phyloP scores from a whole-genome alignment of 92 coral and sea anemone genomes.

The Paramuricea clavata region DNA sequence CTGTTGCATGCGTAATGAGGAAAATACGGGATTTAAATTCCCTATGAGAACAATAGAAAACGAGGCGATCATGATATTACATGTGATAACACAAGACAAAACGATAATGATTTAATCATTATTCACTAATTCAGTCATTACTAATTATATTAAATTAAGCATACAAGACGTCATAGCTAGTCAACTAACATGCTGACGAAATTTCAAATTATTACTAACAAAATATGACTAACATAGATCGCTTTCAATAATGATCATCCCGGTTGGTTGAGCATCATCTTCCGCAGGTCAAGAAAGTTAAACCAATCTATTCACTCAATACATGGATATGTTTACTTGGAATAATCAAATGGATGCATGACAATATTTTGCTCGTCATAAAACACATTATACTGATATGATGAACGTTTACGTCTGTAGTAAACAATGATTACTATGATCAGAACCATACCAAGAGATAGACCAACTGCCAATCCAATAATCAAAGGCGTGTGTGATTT shows the following conservation, averaged over 20 bases:
- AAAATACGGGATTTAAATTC: too few relatives aligned
- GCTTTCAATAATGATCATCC: too few relatives aligned
- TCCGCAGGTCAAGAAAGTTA: too few relatives aligned
- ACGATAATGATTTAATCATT: not conserved
- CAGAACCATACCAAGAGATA: slow-evolving; percentile 7
- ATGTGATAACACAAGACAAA: not conserved
- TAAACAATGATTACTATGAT: slow-evolving; percentile 5
- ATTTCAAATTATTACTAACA: not conserved
- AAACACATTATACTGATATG: slow-evolving; percentile 41
- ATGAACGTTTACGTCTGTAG: slow-evolving; percentile 34
- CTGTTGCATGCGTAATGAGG: too few relatives aligned
- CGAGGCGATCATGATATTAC: not conserved
- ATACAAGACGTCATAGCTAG: not conserved
- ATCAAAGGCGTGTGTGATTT: slow-evolving; percentile 24
- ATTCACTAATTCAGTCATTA: not conserved
- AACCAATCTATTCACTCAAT: not conserved
- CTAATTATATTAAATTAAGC: not conserved
- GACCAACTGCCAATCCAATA: slow-evolving; percentile 38
- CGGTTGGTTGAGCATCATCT: too few relatives aligned
- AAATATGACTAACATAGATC: not conserved
- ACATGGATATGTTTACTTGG: not conserved
- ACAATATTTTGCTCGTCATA: slow-evolving; percentile 50
- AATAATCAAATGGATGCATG: slow-evolving; percentile 44
- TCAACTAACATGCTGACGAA: not conserved
- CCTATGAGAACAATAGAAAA: too few relatives aligned